Evolutionary conservation across 2,797 vertebrate genomes (phyloP), one percentile per base, ranked within the genome.

Genomic region (Telmatherina bonti): DNA sequence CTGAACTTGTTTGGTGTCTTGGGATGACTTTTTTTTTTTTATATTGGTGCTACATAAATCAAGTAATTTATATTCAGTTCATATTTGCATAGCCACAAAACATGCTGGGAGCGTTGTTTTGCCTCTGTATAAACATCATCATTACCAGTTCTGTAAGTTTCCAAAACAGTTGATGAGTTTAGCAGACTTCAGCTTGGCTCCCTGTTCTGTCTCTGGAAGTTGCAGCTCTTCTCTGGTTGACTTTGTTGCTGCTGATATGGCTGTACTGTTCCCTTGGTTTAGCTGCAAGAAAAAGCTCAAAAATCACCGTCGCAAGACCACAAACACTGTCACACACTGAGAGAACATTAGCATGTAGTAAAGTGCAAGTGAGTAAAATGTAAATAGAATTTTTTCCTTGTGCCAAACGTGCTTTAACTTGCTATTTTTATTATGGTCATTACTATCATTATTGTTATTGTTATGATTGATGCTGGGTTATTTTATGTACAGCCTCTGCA

Each of bases 171-270:
- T 66, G 60, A 88, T 86, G 70, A 12, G 10, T 87, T 78, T 66
- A 76, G 59, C 80, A 83, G 84, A 43, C 72, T 69, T 75, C 15
- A 4, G 35, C 58, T 62, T 78, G 62, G 60, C 70, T 73, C 55
- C 30, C 26, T 9, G 5, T 67, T 59, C 27, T 16, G 30, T 62
- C 30, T 73, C 70, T 79, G 70, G 68, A 68, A 51, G 52, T 18
- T 29, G 55, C 53, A 53, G 54, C 33, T 79, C 33, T 69, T 67
- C 62, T 69, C 35, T 24, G 45, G 20, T 47, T 8, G 41, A 49
- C 1, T 51, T 12, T 51, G n/a, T 13, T 20, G 43, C 43, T 51
- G 11, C 24, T 52, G 49, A 22, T 36, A 9, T 83, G 61, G 61
- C 73, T 55, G 67, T 7, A 41, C 27, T 38, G 67, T 36, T 49